Evolutionary conservation across 2,113 vertebrate genomes (phyloP).

Genomic region (Chloroceryle aenea): DNA sequence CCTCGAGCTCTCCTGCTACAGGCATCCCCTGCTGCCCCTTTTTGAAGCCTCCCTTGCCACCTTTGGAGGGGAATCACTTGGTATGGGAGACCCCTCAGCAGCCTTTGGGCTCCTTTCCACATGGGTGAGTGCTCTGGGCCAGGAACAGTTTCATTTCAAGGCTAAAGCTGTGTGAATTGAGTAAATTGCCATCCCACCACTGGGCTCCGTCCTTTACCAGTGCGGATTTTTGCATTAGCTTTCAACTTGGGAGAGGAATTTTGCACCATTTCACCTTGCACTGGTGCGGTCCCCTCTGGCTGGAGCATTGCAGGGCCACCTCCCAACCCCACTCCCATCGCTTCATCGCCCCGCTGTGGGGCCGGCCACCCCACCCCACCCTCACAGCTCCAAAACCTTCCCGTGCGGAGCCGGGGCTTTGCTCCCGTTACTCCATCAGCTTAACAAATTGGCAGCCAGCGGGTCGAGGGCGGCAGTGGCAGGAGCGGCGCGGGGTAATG

Average conservation of each 20-base stretch:
- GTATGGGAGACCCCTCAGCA: background rate
- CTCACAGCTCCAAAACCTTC: background rate
- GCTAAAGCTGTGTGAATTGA: background rate
- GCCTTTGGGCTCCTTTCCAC: background rate
- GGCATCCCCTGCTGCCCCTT: background rate
- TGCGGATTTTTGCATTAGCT: background rate
- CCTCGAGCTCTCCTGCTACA: background rate
- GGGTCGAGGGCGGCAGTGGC: background rate
- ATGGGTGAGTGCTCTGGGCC: background rate
- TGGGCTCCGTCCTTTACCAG: background rate
- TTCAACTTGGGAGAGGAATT: background rate
- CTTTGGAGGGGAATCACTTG: background rate
- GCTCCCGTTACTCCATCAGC: background rate
- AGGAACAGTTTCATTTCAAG: background rate
- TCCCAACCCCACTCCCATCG: rapidly evolving
- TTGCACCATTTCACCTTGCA: background rate
- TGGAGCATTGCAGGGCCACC: background rate
- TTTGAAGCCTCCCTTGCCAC: background rate
- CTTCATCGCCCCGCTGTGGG: rapidly evolving
- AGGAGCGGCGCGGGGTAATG: constrained; percentile 45
- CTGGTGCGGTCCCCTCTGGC: background rate
- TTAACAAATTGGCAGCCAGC: constrained; percentile 13
- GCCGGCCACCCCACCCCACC: background rate
- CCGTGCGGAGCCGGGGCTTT: rapidly evolving
- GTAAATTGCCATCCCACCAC: background rate